A percentile compares a stretch with the other conserved stretches of the same genome.
phyloP scores from a whole-genome alignment of 2,113 vertebrate genomes.

The Nestor notabilis region DNA sequence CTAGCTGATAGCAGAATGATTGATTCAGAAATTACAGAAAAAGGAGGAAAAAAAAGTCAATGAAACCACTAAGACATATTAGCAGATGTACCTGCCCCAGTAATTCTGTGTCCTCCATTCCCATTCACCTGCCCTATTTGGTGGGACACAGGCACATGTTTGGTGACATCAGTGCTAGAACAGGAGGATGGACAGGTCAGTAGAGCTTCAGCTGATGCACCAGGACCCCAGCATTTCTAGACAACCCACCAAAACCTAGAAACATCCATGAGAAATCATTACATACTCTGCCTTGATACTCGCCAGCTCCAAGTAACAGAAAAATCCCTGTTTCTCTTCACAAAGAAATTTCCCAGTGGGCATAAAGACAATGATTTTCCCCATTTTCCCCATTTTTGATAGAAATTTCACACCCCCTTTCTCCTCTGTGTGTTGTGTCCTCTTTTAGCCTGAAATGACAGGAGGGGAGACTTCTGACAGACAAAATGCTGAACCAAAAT shows the following conservation, averaged over 20 bases:
- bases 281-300: accelerated
- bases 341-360: neutral
- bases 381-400: neutral
- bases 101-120: neutral
- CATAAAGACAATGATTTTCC: neutral
- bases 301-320: neutral
- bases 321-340: neutral
- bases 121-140: accelerated
- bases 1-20: slow-evolving; percentile 42
- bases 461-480: neutral
- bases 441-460: neutral
- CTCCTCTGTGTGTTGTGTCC: accelerated
- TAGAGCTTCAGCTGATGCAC: neutral
- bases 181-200: neutral
- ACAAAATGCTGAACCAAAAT: neutral
- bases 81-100: neutral
- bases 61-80: neutral
- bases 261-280: neutral
- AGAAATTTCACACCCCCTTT: neutral
- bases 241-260: neutral
- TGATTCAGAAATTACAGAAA: slow-evolving; percentile 37
- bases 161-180: neutral
- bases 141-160: neutral
- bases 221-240: neutral
- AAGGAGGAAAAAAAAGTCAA: neutral